A percentile compares a stretch with the other conserved stretches of the same genome.
These are phyloP conservation scores for Sycobia sp. DNA, from an alignment of 1,140 invertebrate genomes.

Conservation along the genomic window DNA sequence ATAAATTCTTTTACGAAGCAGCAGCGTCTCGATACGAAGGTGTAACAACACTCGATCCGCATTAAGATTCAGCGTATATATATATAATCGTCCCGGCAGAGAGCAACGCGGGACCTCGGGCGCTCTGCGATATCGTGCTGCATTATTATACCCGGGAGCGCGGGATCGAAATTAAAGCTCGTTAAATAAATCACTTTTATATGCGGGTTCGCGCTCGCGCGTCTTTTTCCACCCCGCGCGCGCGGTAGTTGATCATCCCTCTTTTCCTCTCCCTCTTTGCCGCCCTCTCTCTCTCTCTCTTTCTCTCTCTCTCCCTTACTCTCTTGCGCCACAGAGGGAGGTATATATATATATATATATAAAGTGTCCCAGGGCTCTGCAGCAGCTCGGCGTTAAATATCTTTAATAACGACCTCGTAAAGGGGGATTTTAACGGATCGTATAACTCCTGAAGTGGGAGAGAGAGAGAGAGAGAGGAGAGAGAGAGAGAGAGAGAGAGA, in stretches of 20 bases:
- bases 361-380: slow-evolving; percentile 15
- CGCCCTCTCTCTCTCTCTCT: too few species aligned
- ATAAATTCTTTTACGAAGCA: too few species aligned
- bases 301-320: too few species aligned
- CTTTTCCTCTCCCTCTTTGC: too few species aligned
- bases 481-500: background rate
- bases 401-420: slow-evolving; percentile 45
- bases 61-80: too few species aligned
- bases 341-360: too few species aligned
- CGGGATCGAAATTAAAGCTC: slow-evolving; percentile 23
- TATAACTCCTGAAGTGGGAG: slow-evolving; percentile 41
- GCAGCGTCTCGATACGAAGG: too few species aligned
- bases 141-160: background rate
- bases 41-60: background rate
- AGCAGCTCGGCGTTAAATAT: slow-evolving; percentile 33
- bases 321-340: too few species aligned
- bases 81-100: too few species aligned
- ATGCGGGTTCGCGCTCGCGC: too few species aligned
- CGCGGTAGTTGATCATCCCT: slow-evolving; percentile 16
- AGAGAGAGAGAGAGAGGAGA: background rate
- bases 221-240: background rate
- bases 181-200: slow-evolving; percentile 25
- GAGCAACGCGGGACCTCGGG: too few species aligned
- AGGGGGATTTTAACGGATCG: slow-evolving; percentile 46
- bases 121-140: background rate